Evolutionary conservation across 1,140 invertebrate species (phyloP), one percentile per base, ranked within the genome.

Genomic region (Trypoxylus dichotomus): DNA sequence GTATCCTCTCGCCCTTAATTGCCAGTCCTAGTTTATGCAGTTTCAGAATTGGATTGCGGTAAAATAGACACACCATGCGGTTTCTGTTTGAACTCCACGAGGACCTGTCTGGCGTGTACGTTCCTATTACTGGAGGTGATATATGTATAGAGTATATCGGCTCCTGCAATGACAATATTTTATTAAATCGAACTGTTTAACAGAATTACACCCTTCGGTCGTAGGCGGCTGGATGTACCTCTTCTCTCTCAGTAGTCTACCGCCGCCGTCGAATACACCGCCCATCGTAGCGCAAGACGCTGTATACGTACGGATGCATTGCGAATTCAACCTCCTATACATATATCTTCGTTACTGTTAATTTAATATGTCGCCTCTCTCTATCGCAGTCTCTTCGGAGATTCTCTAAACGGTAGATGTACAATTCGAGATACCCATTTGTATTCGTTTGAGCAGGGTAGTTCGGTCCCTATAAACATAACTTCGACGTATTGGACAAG

Each of bases 11-110:
- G 19, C 24, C 81, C 78, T 81, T 84, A 85, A 85, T 85, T 85
- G 84, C 80, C 81, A 83, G 81, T 80, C 81, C 83, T 83, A 83
- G 83, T 85, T 85, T 84, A 85, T 84, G 83, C 83, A 85, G 80
- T 84, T 82, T 80, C 79, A 80, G 84, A 85, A 85, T 85, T 85
- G 84, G 84, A 85, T 85, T 84, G 84, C 79, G 84, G 84, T 84
- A 83, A 85, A 85, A 85, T 85, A 84, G 11, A 68, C 27, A 68
- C 84, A 83, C 83, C 81, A 79, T 82, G 84, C 82, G 84, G 84
- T 85, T 85, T 83, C 84, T 84, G 81, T 82, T 83, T 54, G 47
- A 84, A 84, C 83, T 83, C 83, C 80, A 81, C 81, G 73, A 81
- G 81, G 81, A 85, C 82, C 82, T 83, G 83, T 83, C 82, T 83